Percentiles rank a stretch among this genome's conserved stretches.
Evolutionary conservation across 1,140 invertebrate species (phyloP).

Genomic region (Drosophila rufa): DNA sequence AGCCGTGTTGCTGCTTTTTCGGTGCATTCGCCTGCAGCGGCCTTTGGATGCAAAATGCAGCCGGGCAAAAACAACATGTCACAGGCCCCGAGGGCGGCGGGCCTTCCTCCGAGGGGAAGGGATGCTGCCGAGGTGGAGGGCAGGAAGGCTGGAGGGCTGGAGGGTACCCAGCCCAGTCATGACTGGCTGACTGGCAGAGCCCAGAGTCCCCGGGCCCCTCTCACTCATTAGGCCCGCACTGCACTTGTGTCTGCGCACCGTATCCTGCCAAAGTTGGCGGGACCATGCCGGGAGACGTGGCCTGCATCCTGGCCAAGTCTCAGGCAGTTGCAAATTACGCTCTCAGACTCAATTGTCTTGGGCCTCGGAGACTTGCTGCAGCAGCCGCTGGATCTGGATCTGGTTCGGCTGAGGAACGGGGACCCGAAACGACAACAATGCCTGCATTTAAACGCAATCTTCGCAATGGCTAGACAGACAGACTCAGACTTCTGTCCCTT

Average conservation of each 20-base stretch:
- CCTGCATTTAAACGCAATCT: constrained; percentile 81
- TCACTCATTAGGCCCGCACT: constrained; percentile 71
- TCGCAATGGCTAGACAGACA: constrained; percentile 74
- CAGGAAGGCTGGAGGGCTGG: constrained; percentile 10
- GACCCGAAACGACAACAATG: constrained; percentile 67
- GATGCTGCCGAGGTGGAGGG: background rate
- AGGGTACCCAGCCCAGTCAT: constrained; percentile 26
- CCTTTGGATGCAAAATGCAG: constrained; percentile 73
- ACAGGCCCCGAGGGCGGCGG: constrained; percentile 26
- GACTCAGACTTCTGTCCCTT: constrained; percentile 52
- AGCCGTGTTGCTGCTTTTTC: constrained; percentile 64
- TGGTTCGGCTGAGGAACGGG: constrained; percentile 29
- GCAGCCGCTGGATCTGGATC: constrained; percentile 4
- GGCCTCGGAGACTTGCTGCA: constrained; percentile 62
- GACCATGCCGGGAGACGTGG: constrained; percentile 34
- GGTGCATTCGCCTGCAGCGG: constrained; percentile 76
- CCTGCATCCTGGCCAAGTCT: constrained; percentile 72
- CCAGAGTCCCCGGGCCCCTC: constrained; percentile 7
- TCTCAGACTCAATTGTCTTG: constrained; percentile 83
- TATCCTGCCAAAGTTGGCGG: constrained; percentile 55
- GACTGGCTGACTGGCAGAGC: constrained; percentile 38
- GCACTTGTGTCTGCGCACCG: constrained; percentile 59
- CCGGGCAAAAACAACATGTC: constrained; percentile 76
- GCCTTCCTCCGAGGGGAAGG: background rate
- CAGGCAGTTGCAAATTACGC: constrained; percentile 82